Evolutionary conservation across 2,113 vertebrate species (phyloP).

Genomic region (Rissa tridactyla): DNA sequence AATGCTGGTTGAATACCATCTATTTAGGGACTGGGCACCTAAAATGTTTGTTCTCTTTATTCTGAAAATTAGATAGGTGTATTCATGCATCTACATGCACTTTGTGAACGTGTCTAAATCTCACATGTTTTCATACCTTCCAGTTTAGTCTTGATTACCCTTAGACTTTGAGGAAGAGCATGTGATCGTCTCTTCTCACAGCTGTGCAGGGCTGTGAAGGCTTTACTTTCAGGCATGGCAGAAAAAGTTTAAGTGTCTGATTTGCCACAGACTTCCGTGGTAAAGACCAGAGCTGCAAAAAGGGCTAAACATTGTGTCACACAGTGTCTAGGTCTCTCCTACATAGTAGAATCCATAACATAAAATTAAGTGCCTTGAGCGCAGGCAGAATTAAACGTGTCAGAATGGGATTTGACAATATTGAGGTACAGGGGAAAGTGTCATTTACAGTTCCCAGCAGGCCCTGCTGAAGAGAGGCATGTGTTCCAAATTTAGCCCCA

Average conservation of each 20-base stretch:
- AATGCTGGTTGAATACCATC: background rate
- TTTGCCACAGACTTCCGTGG: background rate
- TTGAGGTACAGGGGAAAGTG: background rate
- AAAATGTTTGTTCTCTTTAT: background rate
- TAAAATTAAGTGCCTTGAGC: background rate
- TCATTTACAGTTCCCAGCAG: background rate
- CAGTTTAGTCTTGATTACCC: background rate
- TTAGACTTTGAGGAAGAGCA: background rate
- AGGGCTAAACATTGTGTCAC: background rate
- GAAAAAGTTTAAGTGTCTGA: background rate
- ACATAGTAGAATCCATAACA: background rate
- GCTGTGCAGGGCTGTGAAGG: background rate
- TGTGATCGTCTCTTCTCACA: background rate
- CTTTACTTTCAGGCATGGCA: background rate
- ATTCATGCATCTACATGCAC: background rate
- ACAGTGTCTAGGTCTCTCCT: background rate
- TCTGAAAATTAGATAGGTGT: background rate
- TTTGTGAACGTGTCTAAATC: background rate
- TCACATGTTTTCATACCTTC: background rate
- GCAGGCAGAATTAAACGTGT: background rate
- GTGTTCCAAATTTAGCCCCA: background rate
- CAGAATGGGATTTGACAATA: background rate
- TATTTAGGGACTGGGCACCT: background rate
- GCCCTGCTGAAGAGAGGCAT: background rate
- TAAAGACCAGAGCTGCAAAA: background rate